phyloP scores from a whole-genome alignment of 2,113 vertebrate species.

The Cyanoramphus novaezelandiae region DNA sequence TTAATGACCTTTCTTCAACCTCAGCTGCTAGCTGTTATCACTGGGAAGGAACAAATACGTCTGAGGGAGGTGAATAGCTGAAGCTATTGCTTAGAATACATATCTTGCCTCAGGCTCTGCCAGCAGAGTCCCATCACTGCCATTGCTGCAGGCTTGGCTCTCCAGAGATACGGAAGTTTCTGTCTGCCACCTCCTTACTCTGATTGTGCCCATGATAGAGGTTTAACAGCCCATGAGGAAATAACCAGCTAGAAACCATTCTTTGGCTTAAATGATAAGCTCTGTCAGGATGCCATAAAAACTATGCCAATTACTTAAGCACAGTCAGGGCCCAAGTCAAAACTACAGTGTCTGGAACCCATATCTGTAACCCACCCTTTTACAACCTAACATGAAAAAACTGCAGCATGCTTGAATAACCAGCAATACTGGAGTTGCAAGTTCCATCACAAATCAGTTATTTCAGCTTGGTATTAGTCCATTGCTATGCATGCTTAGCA shows the following conservation, averaged over 20 bases:
- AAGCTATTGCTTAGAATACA: not conserved
- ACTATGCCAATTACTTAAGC: not conserved
- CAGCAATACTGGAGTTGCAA: slow-evolving; percentile 22
- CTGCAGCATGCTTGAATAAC: slow-evolving; percentile 16
- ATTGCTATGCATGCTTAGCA: not conserved
- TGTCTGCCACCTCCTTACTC: not conserved
- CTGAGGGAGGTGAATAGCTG: not conserved
- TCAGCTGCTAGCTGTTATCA: not conserved
- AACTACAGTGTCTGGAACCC: not conserved
- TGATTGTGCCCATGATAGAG: not conserved
- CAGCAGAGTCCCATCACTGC: not conserved
- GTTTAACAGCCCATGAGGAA: not conserved
- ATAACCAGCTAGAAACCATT: not conserved
- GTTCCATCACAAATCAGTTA: slow-evolving; percentile 25
- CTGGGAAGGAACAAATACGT: not conserved
- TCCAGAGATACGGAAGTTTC: not conserved
- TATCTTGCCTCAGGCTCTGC: not conserved
- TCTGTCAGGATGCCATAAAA: not conserved
- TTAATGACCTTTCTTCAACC: slow-evolving; percentile 9
- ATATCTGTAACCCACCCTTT: not conserved
- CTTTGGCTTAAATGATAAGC: not conserved
- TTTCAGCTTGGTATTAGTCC: not conserved
- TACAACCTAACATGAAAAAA: not conserved
- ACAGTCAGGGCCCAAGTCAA: not conserved
- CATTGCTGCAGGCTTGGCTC: not conserved